Conservation (phyloP, 2,797 vertebrate genomes). For the Semaprochilodus insignis region DNA sequence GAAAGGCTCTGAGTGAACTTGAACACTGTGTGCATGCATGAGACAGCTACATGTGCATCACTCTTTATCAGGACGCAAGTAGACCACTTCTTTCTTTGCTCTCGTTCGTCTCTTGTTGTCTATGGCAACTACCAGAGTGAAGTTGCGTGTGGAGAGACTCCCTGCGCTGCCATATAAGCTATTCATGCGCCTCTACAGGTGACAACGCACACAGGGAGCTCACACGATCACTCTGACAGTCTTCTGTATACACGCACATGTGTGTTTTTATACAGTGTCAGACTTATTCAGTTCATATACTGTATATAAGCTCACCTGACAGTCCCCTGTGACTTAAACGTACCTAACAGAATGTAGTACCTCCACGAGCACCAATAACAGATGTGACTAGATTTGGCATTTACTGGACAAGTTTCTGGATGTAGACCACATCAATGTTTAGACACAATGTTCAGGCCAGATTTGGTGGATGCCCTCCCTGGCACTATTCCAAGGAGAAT, state of each 20-base stretch:
- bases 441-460: too few species aligned
- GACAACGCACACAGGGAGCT: conserved; percentile 39
- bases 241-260: conserved; percentile 20
- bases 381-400: too few species aligned
- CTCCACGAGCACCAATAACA: too few species aligned
- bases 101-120: conserved; percentile 45
- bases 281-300: too few species aligned
- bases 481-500: too few species aligned
- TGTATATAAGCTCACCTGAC: too few species aligned
- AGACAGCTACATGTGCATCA: neutral
- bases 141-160: conserved; percentile 42
- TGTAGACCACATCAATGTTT: too few species aligned
- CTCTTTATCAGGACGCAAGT: neutral
- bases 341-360: too few species aligned
- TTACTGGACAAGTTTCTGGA: too few species aligned
- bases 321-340: too few species aligned
- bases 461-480: too few species aligned
- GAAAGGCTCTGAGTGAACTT: neutral
- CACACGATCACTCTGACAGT: too few species aligned
- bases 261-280: neutral
- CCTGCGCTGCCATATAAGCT: conserved; percentile 50
- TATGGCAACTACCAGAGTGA: conserved; percentile 44
- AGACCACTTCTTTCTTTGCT: neutral
- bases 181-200: conserved; percentile 43
- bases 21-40: neutral